These are phyloP conservation scores for Eremobia ochroleuca DNA, from an alignment of 2,888 invertebrate genomes.

Conservation along the genomic window DNA sequence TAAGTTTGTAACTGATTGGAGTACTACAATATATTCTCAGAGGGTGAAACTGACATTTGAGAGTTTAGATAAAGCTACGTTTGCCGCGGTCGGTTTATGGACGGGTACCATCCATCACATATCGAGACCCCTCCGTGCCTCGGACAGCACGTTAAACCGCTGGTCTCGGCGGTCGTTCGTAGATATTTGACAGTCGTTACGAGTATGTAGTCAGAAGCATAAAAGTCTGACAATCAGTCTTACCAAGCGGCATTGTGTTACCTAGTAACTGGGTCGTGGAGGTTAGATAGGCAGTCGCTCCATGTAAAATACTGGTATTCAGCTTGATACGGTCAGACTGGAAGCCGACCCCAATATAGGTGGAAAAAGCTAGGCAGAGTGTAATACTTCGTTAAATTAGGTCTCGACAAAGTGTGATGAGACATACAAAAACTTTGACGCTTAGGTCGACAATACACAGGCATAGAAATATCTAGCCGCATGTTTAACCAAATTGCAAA, in stretches of 20 bases:
- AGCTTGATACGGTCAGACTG: background rate
- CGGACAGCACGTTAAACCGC: too few relatives aligned
- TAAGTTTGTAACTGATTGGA: background rate
- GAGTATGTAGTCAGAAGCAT: background rate
- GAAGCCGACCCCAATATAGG: background rate
- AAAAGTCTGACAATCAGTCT: background rate
- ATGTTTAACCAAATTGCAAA: constrained; percentile 37
- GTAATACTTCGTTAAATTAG: background rate
- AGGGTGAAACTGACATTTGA: background rate
- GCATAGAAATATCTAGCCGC: constrained; percentile 11
- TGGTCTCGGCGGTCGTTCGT: background rate
- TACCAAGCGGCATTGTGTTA: background rate
- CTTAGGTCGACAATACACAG: background rate
- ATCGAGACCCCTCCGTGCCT: too few relatives aligned
- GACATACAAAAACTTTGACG: background rate
- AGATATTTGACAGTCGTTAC: background rate
- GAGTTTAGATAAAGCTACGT: background rate
- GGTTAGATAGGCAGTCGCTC: background rate
- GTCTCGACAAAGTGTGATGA: background rate
- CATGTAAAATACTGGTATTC: background rate
- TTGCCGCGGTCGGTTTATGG: too few relatives aligned
- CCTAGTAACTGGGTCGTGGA: background rate
- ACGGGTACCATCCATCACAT: too few relatives aligned
- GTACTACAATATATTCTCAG: background rate
- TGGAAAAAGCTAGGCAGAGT: background rate